Conservation (phyloP, 2,113 vertebrate species). For the Phylloscopus trochilus region DNA sequence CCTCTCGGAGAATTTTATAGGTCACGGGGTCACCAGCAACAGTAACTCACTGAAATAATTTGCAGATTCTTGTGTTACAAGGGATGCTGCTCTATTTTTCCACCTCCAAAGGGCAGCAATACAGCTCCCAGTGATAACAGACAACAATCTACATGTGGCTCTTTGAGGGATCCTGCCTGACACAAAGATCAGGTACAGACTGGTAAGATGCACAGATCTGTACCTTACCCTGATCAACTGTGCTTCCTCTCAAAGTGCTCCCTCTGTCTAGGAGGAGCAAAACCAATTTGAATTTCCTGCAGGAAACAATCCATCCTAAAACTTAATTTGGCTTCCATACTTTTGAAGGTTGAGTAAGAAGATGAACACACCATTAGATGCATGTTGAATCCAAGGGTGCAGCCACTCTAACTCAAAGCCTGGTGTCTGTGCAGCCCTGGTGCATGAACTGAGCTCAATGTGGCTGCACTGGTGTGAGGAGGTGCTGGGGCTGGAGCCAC, state of each 20-base stretch:
- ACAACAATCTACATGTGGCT: fast-evolving
- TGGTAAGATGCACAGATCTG: neutral
- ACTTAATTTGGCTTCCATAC: neutral
- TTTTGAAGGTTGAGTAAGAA: neutral
- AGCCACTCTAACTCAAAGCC: neutral
- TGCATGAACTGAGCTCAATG: fast-evolving
- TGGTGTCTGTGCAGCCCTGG: neutral
- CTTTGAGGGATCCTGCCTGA: neutral
- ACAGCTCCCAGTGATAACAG: neutral
- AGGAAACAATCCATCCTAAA: neutral
- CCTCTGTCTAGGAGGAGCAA: neutral
- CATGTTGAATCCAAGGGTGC: neutral
- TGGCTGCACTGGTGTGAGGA: neutral
- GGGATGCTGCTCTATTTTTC: neutral
- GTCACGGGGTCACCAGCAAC: neutral
- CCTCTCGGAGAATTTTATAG: neutral
- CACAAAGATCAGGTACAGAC: neutral
- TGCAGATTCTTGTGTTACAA: neutral
- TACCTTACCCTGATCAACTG: neutral
- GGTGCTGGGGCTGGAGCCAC: neutral
- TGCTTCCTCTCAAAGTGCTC: neutral
- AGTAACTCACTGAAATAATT: neutral
- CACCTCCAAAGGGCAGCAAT: neutral
- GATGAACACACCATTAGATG: fast-evolving
- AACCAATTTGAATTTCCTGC: neutral